These are phyloP conservation scores for Staurois parvus DNA, from an alignment of 2,797 vertebrate species.

Conservation along the genomic window DNA sequence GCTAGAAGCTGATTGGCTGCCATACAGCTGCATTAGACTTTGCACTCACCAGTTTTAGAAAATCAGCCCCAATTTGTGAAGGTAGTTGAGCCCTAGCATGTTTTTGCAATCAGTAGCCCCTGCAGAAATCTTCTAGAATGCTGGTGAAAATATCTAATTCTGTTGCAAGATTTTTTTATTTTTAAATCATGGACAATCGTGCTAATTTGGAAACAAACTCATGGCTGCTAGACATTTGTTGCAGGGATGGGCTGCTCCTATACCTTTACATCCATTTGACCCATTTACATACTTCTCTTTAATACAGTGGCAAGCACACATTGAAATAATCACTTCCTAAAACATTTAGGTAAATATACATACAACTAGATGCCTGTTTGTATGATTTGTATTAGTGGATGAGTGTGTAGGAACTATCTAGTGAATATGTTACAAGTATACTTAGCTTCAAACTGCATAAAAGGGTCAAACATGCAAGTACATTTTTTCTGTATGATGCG, in stretches of 20 bases:
- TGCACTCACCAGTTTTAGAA: no score
- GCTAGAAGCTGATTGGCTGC: no score
- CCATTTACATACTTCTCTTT: neutral
- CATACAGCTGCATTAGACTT: no score
- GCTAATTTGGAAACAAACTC: neutral
- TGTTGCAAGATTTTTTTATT: neutral
- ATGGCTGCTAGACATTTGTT: neutral
- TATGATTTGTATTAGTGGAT: neutral
- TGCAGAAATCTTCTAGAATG: neutral
- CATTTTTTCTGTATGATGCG: conserved; percentile 31
- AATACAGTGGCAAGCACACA: neutral
- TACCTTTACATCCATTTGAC: neutral
- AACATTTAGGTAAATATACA: neutral
- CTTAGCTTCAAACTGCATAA: no score
- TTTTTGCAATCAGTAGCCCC: no score
- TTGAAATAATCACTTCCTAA: neutral
- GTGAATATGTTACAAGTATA: no score
- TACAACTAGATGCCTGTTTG: neutral
- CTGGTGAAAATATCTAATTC: neutral
- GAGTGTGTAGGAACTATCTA: neutral
- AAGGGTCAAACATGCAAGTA: conserved; percentile 29
- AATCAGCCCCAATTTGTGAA: no score
- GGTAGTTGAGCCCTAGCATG: neutral
- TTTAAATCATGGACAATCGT: neutral
- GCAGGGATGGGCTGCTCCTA: no score